phyloP scores from a whole-genome alignment of 2,888 invertebrate species.

The Dioctria rufipes region DNA sequence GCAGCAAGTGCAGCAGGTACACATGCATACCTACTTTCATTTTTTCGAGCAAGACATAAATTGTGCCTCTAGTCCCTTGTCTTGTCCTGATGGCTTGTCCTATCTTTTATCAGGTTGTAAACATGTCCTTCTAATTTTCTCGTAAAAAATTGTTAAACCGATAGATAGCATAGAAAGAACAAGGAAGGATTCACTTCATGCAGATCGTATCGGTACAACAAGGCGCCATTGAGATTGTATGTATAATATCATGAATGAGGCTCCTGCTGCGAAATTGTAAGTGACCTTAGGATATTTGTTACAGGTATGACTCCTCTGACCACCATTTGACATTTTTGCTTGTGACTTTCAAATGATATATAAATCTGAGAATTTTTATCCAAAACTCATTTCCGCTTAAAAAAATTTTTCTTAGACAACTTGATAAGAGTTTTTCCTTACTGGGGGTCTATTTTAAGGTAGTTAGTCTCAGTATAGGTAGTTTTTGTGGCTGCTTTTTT shows the following conservation, averaged over 20 bases:
- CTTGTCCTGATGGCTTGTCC: slow-evolving; percentile 20
- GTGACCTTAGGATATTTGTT: slow-evolving; percentile 30
- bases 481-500: too few species aligned
- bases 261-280: slow-evolving; percentile 42
- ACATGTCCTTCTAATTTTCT: slow-evolving; percentile 44
- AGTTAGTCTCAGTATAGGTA: too few species aligned
- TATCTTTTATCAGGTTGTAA: slow-evolving; percentile 49
- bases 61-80: slow-evolving; percentile 21
- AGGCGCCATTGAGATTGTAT: slow-evolving; percentile 34
- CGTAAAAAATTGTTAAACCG: slow-evolving; percentile 42
- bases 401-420: slow-evolving; percentile 41
- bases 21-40: neutral
- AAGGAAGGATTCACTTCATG: slow-evolving; percentile 40
- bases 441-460: too few species aligned
- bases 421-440: slow-evolving; percentile 30
- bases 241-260: slow-evolving; percentile 24
- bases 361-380: neutral
- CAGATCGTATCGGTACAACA: slow-evolving; percentile 27
- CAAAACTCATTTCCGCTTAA: neutral
- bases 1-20: slow-evolving; percentile 18
- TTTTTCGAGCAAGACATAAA: slow-evolving; percentile 32
- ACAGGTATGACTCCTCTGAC: slow-evolving; percentile 31
- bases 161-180: slow-evolving; percentile 7
- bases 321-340: slow-evolving; percentile 42
- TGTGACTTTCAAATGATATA: slow-evolving; percentile 2